Percentiles rank a stretch among this genome's conserved stretches.
phyloP scores from a whole-genome alignment of 1,140 invertebrate genomes.

The Anastrepha ludens region DNA sequence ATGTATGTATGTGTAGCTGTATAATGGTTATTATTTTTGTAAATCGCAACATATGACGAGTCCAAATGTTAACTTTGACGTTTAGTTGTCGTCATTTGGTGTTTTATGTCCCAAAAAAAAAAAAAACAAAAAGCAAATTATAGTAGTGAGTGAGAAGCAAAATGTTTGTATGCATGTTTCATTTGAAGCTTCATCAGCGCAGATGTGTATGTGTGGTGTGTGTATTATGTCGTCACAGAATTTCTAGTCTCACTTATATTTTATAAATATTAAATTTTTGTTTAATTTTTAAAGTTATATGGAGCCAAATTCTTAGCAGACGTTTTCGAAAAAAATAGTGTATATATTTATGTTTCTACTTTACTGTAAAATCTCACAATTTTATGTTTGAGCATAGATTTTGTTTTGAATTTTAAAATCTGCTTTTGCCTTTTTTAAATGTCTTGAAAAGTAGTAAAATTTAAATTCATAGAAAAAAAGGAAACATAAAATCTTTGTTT shows the following conservation, averaged over 20 bases:
- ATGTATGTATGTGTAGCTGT: background rate
- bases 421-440: too few relatives aligned
- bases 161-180: slow-evolving; percentile 24
- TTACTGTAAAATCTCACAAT: too few relatives aligned
- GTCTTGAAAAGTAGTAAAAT: too few relatives aligned
- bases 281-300: too few relatives aligned
- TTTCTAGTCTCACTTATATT: slow-evolving; percentile 48
- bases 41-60: slow-evolving; percentile 40
- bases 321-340: too few relatives aligned
- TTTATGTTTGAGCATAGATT: too few relatives aligned
- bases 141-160: slow-evolving; percentile 1
- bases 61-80: slow-evolving; percentile 45
- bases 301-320: too few relatives aligned
- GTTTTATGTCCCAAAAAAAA: slow-evolving; percentile 30
- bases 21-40: slow-evolving; percentile 26
- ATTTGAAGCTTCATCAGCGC: background rate
- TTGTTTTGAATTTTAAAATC: too few relatives aligned
- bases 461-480: too few relatives aligned
- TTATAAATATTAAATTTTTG: background rate
- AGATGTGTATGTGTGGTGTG: background rate
- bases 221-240: background rate
- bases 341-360: too few relatives aligned
- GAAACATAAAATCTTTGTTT: too few relatives aligned
- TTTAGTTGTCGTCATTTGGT: slow-evolving; percentile 46
- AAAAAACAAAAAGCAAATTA: background rate